Conservation (phyloP, 2,113 vertebrate genomes). For the Cariama cristata region DNA sequence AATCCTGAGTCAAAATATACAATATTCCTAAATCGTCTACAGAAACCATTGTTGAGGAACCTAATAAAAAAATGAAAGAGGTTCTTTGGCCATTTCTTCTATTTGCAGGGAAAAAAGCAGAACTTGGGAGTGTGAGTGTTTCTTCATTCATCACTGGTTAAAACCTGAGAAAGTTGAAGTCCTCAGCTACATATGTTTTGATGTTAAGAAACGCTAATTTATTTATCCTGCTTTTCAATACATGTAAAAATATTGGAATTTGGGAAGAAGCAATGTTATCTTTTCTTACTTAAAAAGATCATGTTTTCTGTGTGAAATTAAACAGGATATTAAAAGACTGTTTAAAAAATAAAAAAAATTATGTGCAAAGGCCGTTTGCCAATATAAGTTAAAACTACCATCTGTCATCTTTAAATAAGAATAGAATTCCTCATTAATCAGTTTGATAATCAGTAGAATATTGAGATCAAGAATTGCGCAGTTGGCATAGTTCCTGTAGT, state of each 20-base stretch:
- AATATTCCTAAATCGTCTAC: not conserved
- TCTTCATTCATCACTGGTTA: not conserved
- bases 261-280: not conserved
- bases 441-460: slow-evolving; percentile 1
- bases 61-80: not conserved
- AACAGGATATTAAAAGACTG: not conserved
- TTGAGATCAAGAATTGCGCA: slow-evolving; percentile 47
- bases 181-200: not conserved
- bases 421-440: slow-evolving; percentile 34
- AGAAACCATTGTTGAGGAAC: not conserved
- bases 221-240: not conserved
- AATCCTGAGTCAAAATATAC: not conserved
- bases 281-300: not conserved
- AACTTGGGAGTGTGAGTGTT: not conserved
- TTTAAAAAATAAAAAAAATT: not conserved
- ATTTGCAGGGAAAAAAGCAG: not conserved
- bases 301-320: not conserved
- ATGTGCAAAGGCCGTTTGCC: not conserved
- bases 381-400: not conserved
- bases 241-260: not conserved
- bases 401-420: slow-evolving; percentile 6
- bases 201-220: not conserved
- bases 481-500: slow-evolving; percentile 14
- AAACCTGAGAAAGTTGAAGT: not conserved
- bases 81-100: not conserved